Percentiles rank a stretch among this genome's conserved stretches.
Evolutionary conservation across 1,140 invertebrate species (phyloP).

Genomic region (Drosophila fuyamai): DNA sequence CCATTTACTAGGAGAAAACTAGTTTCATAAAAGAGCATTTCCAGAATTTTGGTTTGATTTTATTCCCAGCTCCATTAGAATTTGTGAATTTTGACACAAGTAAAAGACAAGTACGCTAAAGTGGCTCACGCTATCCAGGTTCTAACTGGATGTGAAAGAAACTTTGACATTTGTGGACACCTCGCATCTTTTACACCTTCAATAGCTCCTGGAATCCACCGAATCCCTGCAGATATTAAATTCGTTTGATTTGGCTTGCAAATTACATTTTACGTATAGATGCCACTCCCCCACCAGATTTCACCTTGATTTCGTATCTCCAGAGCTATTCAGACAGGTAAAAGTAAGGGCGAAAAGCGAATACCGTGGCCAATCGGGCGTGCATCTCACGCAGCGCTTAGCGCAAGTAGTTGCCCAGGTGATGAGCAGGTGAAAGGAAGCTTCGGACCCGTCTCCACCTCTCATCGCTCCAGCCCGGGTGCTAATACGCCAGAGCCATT

Average conservation of each 20-base stretch:
- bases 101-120: no score
- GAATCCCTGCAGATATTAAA: constrained; percentile 14
- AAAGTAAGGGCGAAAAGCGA: constrained; percentile 16
- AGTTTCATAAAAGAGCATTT: neutral
- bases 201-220: no score
- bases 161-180: no score
- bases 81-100: no score
- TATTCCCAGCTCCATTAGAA: no score
- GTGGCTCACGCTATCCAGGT: no score
- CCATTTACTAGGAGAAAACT: neutral
- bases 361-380: constrained; percentile 30
- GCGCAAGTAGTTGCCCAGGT: constrained; percentile 45
- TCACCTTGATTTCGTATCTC: neutral
- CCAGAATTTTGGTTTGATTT: no score
- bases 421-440: constrained; percentile 39
- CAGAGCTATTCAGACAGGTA: constrained; percentile 14
- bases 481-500: constrained; percentile 38
- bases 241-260: constrained; percentile 12
- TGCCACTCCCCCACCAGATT: neutral
- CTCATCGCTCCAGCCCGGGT: neutral
- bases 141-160: no score
- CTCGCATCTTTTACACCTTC: no score
- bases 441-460: neutral
- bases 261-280: constrained; percentile 15
- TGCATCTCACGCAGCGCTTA: constrained; percentile 33